Percentiles rank a stretch among this genome's conserved stretches.
phyloP scores from a whole-genome alignment of 2,888 invertebrate species.

The Drosophila lacicola region DNA sequence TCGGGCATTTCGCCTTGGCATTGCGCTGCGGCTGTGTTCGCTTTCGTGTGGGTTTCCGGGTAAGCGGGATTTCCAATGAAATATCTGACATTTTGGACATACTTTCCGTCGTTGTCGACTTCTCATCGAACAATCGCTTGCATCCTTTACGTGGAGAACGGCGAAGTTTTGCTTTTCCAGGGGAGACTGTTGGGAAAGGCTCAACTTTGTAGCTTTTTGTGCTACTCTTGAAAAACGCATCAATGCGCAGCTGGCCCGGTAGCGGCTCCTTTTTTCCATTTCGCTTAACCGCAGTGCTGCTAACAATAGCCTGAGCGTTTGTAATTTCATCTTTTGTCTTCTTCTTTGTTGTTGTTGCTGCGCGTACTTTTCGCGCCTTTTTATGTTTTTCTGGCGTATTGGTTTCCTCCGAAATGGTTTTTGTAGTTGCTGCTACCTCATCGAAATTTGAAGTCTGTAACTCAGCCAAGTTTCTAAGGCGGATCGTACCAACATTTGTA shows the following conservation, averaged over 20 bases:
- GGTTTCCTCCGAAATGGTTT: background rate
- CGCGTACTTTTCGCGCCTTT: conserved; percentile 36
- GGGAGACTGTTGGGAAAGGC: background rate
- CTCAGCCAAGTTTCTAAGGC: conserved; percentile 54
- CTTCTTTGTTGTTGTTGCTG: conserved; percentile 60
- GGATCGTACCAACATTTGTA: conserved; percentile 54
- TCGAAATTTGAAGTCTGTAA: conserved; percentile 18
- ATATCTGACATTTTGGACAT: conserved; percentile 1
- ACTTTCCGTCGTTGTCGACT: conserved; percentile 8
- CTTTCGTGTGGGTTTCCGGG: conserved; percentile 4
- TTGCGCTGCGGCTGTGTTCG: conserved; percentile 28
- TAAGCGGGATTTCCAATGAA: background rate
- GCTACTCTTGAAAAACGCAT: conserved; percentile 72
- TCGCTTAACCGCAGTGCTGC: conserved; percentile 40
- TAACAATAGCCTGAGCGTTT: conserved; percentile 1
- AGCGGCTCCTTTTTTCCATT: conserved; percentile 60
- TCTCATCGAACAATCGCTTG: conserved; percentile 70
- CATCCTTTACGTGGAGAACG: conserved; percentile 46
- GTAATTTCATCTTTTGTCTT: conserved; percentile 7
- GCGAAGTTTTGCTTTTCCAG: background rate
- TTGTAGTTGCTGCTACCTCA: background rate
- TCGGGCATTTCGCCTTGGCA: conserved; percentile 27
- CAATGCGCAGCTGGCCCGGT: conserved; percentile 70
- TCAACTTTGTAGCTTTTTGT: conserved; percentile 64
- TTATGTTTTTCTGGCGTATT: conserved; percentile 54